Evolutionary conservation across 2,113 vertebrate genomes (phyloP).

Genomic region (Heterocephalus glaber): DNA sequence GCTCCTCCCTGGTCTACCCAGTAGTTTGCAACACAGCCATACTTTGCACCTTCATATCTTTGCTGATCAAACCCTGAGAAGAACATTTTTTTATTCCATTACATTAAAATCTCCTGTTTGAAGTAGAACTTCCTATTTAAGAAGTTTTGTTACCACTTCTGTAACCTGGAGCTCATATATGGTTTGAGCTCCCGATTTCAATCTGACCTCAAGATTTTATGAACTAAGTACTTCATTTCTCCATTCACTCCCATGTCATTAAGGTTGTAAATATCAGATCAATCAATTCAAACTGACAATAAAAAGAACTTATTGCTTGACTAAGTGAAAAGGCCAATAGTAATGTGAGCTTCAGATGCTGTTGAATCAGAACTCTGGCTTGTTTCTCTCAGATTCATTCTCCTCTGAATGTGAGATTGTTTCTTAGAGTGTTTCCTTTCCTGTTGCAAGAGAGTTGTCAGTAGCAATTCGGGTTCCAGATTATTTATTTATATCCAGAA

Average conservation of each 20-base stretch:
- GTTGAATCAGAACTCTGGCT: neutral
- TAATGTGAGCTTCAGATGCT: neutral
- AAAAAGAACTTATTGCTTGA: neutral
- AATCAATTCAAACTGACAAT: slow-evolving; percentile 8
- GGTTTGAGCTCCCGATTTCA: neutral
- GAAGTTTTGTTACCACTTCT: neutral
- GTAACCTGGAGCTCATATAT: neutral
- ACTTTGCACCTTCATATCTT: neutral
- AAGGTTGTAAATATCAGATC: neutral
- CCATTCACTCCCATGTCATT: neutral
- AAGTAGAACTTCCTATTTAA: neutral
- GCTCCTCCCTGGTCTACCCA: neutral
- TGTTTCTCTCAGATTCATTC: neutral
- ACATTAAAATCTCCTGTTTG: neutral
- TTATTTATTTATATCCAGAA: neutral
- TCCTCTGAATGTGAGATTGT: neutral
- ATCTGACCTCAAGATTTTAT: neutral
- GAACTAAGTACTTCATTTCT: neutral
- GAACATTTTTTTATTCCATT: neutral
- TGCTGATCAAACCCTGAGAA: neutral
- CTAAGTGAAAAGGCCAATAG: neutral
- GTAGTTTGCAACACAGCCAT: neutral
- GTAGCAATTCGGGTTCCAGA: neutral
- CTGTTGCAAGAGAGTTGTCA: neutral
- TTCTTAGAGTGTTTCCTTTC: neutral